These are phyloP conservation scores for Encarsia formosa DNA, from an alignment of 2,888 invertebrate species.

Conservation along the genomic window DNA sequence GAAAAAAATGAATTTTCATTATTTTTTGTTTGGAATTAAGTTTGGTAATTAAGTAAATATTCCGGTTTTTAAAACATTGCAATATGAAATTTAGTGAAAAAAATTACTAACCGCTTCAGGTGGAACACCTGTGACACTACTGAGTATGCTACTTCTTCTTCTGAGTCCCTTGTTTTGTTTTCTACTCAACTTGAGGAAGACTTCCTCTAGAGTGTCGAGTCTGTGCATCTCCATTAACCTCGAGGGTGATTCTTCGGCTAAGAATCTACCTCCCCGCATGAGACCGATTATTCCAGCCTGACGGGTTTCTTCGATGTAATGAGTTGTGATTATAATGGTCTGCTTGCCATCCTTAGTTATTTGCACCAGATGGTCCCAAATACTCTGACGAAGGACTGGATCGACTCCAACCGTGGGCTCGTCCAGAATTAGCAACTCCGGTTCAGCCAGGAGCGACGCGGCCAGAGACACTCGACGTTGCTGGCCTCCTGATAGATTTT, in stretches of 20 bases:
- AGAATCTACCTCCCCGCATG: constrained; percentile 76
- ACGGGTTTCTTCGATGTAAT: constrained; percentile 83
- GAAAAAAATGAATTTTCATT: neutral
- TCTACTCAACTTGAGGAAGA: constrained; percentile 75
- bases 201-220: constrained; percentile 72
- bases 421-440: constrained; percentile 84
- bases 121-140: constrained; percentile 59
- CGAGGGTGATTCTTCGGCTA: constrained; percentile 80
- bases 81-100: neutral
- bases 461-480: constrained; percentile 85
- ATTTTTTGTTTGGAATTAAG: neutral
- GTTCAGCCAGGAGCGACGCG: constrained; percentile 81
- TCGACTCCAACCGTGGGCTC: constrained; percentile 94
- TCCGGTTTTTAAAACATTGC: neutral
- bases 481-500: constrained; percentile 84
- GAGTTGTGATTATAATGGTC: constrained; percentile 82
- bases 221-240: constrained; percentile 68
- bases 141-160: constrained; percentile 73
- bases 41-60: too few relatives aligned
- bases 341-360: constrained; percentile 71
- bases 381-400: constrained; percentile 78
- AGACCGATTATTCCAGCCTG: constrained; percentile 79
- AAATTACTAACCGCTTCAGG: constrained; percentile 48
- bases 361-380: constrained; percentile 80
- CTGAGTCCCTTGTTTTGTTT: constrained; percentile 78